Evolutionary conservation across 1,140 invertebrate genomes (phyloP), one percentile per base, ranked within the genome.

Genomic region (Parapsyche elsis): DNA sequence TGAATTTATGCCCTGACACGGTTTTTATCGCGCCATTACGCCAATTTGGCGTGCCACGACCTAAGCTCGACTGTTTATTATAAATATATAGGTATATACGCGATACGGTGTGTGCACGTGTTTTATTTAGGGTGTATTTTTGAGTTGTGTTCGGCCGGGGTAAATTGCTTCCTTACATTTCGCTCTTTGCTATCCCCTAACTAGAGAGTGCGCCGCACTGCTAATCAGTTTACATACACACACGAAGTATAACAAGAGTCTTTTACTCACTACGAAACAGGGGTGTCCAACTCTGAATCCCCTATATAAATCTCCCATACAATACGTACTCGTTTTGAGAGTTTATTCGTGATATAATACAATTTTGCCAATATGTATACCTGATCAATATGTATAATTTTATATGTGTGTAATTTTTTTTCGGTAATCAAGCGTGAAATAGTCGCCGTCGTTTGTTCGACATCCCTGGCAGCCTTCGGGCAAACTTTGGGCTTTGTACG

Each of bases 131-230:
- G 12, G 45, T 57, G 53, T 44, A 70, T 78, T 78, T 64, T 78
- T 23, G 67, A 71, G 9, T 49, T 71, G 21, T 21, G 46, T 64
- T 9, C 64, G 5, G n/a, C n/a, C n/a, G 76, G n/a, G 49, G 77
- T 26, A 70, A 71, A 79, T 79, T 79, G 67, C 77, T 79, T 71
- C 77, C 26, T 71, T 79, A 46, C 77, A 71, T 79, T 71, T 57
- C 19, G 57, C 64, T 64, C 49, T 76, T 76, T 38, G 16, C 64
- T 21, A 57, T 19, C 49, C 49, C 49, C 49, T 76, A 59, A 64
- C 77, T 71, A 38, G 2, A 12, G 45, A 70, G 30, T 46, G 46
- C 77, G 64, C 77, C 23, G 57, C 45, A 26, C 67, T 44, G 67
- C 46, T 79, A 79, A 79, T 79, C 77, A 71, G 77, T 70, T 71